Evolutionary conservation across 1,140 invertebrate species (phyloP), one percentile per base, ranked within the genome.

Genomic region (Formica exsecta): DNA sequence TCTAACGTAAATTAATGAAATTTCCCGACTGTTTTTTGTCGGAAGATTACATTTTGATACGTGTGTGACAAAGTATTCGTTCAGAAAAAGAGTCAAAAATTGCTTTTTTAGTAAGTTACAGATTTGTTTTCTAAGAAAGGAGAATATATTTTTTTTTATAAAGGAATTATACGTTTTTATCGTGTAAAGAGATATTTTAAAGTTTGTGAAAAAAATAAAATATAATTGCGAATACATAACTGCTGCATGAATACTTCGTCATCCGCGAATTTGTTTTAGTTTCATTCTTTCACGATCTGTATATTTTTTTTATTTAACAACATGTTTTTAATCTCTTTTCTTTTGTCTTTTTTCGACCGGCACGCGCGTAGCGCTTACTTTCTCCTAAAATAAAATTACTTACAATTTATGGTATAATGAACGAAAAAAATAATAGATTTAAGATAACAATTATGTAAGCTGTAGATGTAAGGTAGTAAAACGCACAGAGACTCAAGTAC

Each of bases 351-450:
- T 83, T 48, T 51, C 29, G 68, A 74, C 68, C 13, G 79, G 79
- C 79, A 83, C 79, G 19, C 77, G 77, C 54, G 77, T 70, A 41
- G 38, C 68, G 68, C 68, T 81, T 81, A 73, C 51, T 73, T 71
- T 81, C 54, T 59, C 25, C 66, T 73, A 62, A 54, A 74, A 61
- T 32, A 11, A 80, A 70, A 36, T 61, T 44, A 70, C 16, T 73
- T 61, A 22, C 32, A 41, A 61, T 48, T 61, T 32, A 29, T 22
- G 13, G 36, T 62, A 11, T 61, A 44, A 73, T 38, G 11, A 16
- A 32, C 32, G 19, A 11, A 36, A 61, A 2, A n/a, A 61, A 74
- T 22, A 44, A 38, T 61, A 83, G 13, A 16, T 74, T 74, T 62
- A 74, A 19, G 41, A 48, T 16, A 68, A 74, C 61, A 62, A 59